A percentile compares a stretch with the other conserved stretches of the same genome.
phyloP scores from a whole-genome alignment of 37 sponge, comb jelly and placozoan species.

The Aplysina aerophoba region DNA sequence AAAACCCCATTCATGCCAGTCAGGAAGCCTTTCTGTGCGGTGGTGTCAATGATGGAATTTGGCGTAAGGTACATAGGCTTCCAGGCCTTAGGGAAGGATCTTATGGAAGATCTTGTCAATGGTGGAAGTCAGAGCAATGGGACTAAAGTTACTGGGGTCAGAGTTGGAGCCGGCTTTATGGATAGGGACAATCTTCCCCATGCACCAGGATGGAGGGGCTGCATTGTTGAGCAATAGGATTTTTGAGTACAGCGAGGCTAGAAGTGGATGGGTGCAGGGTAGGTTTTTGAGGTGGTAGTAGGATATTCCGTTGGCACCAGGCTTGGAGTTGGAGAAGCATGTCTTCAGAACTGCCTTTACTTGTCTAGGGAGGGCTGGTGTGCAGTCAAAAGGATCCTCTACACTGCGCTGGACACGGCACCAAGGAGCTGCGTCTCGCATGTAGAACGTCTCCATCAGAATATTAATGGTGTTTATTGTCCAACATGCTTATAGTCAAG shows the following conservation, averaged over 20 bases:
- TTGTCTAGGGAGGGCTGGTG: neutral
- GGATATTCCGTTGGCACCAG: slow-evolving; percentile 10
- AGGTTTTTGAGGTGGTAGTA: neutral
- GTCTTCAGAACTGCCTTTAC: neutral
- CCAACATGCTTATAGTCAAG: no score
- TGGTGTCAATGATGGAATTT: neutral
- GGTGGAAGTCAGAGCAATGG: slow-evolving; percentile 34
- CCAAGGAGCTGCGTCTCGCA: no score
- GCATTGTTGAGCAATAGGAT: neutral
- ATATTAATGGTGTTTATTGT: no score
- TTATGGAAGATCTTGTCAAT: slow-evolving; percentile 37
- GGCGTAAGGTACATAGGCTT: neutral
- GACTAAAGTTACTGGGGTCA: slow-evolving; percentile 13
- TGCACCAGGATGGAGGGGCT: slow-evolving; percentile 16
- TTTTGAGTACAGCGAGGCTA: slow-evolving; percentile 8
- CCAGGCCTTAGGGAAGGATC: slow-evolving; percentile 27
- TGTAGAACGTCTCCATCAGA: no score
- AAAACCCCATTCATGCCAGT: slow-evolving; percentile 24
- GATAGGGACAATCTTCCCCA: slow-evolving; percentile 7
- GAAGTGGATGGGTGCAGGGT: neutral
- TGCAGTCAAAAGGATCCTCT: neutral
- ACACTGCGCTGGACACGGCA: no score
- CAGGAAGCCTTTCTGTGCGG: slow-evolving; percentile 35
- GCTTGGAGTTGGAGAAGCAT: slow-evolving; percentile 10
- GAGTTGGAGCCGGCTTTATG: neutral